These are phyloP conservation scores for Philaenus spumarius DNA, from an alignment of 1,140 invertebrate species.

Conservation along the genomic window DNA sequence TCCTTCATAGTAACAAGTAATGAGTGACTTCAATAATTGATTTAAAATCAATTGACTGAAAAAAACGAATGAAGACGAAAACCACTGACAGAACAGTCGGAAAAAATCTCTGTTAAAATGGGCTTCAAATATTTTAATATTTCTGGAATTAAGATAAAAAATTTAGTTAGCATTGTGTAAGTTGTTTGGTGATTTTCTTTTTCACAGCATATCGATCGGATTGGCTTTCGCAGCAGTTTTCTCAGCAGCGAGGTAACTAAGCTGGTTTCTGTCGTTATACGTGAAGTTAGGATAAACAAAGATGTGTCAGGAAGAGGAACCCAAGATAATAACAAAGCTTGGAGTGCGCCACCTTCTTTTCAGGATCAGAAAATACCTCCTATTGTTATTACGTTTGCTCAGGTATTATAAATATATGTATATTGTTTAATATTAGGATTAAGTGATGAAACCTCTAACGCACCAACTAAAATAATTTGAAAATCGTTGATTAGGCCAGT, in stretches of 20 bases:
- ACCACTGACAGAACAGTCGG: neutral
- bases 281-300: conserved; percentile 78
- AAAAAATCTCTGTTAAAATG: neutral
- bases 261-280: conserved; percentile 72
- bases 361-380: conserved; percentile 57
- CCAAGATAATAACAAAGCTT: conserved; percentile 22
- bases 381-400: conserved; percentile 71
- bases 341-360: conserved; percentile 28
- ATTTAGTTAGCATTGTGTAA: no score
- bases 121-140: neutral
- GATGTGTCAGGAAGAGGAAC: conserved; percentile 45
- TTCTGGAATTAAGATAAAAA: neutral
- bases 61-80: neutral
- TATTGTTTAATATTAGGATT: no score
- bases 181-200: conserved; percentile 20
- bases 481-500: no score
- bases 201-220: conserved; percentile 74
- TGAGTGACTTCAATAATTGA: neutral
- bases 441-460: no score
- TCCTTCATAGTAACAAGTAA: neutral
- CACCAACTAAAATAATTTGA: no score
- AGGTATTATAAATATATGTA: no score
- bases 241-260: conserved; percentile 86
- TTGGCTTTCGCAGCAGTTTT: conserved; percentile 80
- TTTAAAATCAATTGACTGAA: neutral